Conservation (phyloP, 2,113 vertebrate species). For the Corythoichthys intestinalis region DNA sequence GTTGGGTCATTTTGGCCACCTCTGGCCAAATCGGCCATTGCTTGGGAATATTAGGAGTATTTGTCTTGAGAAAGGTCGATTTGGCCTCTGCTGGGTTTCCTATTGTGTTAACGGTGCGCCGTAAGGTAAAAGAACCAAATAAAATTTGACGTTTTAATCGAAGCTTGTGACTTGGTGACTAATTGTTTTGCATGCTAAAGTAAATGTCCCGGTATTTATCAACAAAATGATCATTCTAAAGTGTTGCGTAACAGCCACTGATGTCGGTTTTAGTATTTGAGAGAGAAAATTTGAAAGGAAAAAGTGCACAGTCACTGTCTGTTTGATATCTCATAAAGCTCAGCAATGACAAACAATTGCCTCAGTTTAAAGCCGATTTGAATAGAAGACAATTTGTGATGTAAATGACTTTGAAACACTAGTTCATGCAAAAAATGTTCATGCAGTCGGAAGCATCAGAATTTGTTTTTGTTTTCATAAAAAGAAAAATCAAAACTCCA, state of each 20-base stretch:
- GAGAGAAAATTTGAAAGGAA: background rate
- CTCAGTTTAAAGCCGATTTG: background rate
- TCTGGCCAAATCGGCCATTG: too few species aligned
- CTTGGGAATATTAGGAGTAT: too few species aligned
- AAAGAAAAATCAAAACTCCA: too few species aligned
- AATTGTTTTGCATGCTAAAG: conserved; percentile 8
- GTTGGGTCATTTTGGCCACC: too few species aligned
- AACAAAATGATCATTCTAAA: background rate
- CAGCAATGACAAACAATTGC: background rate
- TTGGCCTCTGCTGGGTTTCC: too few species aligned
- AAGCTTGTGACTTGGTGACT: conserved; percentile 25
- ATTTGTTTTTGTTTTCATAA: too few species aligned
- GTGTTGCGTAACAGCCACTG: background rate
- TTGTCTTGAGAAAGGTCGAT: too few species aligned
- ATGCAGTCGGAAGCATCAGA: too few species aligned
- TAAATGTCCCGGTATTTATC: background rate
- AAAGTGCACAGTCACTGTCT: background rate
- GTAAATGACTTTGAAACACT: background rate
- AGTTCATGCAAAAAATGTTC: background rate
- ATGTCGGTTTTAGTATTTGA: too few species aligned
- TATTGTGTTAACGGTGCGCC: too few species aligned
- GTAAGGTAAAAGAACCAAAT: too few species aligned
- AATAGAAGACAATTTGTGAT: background rate
- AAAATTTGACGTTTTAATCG: too few species aligned
- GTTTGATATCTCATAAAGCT: background rate